Evolutionary conservation across 2,113 vertebrate genomes (phyloP).

Genomic region (Tachycineta bicolor): DNA sequence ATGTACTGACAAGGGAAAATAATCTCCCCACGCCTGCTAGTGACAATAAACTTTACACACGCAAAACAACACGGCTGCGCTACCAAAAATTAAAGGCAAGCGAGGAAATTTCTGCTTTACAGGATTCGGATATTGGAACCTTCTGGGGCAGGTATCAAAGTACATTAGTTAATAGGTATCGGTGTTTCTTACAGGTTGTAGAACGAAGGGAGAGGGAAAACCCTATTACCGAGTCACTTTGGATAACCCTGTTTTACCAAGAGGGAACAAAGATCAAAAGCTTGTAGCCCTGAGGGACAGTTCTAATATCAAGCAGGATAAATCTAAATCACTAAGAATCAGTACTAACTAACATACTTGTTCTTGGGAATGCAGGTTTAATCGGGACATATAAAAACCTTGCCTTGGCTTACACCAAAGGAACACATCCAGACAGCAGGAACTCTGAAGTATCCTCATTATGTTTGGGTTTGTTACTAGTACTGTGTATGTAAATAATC

Average conservation of each 20-base stretch:
- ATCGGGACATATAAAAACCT: neutral
- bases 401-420: neutral
- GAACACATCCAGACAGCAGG: neutral
- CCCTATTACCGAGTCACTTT: neutral
- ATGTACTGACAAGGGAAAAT: conserved; percentile 17
- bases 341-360: conserved; percentile 8
- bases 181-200: neutral
- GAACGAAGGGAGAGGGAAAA: neutral
- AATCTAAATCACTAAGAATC: conserved; percentile 46
- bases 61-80: neutral
- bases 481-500: neutral
- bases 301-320: conserved; percentile 46
- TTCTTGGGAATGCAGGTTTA: conserved; percentile 40
- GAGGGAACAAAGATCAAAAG: conserved; percentile 51
- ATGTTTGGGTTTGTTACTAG: neutral
- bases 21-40: neutral
- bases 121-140: neutral
- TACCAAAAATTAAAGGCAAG: neutral
- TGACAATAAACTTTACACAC: conserved; percentile 37
- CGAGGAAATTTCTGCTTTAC: neutral
- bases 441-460: neutral
- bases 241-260: neutral
- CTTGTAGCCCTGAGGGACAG: neutral
- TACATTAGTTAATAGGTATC: neutral
- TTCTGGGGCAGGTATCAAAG: neutral